phyloP scores from a whole-genome alignment of 2,888 invertebrate species.

The Bombylius major region DNA sequence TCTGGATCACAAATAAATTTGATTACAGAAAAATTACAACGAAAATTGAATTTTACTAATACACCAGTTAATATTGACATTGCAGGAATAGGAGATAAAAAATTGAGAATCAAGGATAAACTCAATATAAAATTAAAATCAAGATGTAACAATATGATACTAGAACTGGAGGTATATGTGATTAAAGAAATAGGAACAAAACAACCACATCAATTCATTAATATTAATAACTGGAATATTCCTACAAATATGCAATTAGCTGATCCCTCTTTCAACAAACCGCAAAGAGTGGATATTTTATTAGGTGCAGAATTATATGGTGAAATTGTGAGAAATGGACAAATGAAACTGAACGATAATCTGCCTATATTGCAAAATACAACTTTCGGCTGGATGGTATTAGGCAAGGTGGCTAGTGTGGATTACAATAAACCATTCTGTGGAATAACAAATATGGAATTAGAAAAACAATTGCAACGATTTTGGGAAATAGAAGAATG shows the following conservation, averaged over 20 bases:
- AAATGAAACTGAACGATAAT: neutral
- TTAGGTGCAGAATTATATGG: slow-evolving; percentile 7
- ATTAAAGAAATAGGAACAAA: neutral
- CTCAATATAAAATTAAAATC: neutral
- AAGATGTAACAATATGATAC: neutral
- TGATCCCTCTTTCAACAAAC: slow-evolving; percentile 1
- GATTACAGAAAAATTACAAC: neutral
- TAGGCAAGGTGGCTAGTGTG: neutral
- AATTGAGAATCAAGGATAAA: neutral
- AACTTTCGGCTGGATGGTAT: slow-evolving; percentile 6
- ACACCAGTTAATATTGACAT: neutral
- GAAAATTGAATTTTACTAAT: neutral
- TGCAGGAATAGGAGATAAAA: neutral
- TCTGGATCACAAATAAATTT: neutral
- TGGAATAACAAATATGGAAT: neutral
- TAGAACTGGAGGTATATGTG: neutral
- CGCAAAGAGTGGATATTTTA: slow-evolving; percentile 2
- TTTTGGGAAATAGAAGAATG: neutral
- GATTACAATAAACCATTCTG: neutral
- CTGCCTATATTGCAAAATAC: slow-evolving; percentile 6
- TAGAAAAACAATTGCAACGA: no score
- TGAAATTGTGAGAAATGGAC: neutral
- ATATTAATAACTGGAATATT: neutral
- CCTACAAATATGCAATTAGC: neutral
- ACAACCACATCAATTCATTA: neutral